Evolutionary conservation across 1,140 invertebrate species (phyloP), one percentile per base, ranked within the genome.

Genomic region (Saccostrea echinata): DNA sequence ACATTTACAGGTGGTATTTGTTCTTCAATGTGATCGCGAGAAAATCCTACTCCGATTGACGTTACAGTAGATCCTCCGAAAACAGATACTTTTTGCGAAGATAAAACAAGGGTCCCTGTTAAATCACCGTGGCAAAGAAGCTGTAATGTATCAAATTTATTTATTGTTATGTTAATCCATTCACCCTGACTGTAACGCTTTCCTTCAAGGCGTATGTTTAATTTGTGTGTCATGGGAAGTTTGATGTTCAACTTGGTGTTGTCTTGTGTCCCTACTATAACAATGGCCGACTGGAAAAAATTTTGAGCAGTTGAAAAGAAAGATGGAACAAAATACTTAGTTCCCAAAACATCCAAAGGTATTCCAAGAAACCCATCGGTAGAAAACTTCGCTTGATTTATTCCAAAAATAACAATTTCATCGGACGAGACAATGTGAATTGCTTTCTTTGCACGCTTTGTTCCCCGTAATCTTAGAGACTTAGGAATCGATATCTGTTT

Each of bases 301-400:
- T 86, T 68, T 2, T 90, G 86, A 11, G 53, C 18, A 3, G 80
- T 81, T 12, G 86, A 68, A 33, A 81, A 84, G 84, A 91, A 93
- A 1, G 90, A 86, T 11, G 93, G 71, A 1, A 91, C 86, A 84
- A 91, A 93, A 85, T 94, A 94, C n/a, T 91, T 88, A 12, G 52
- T 88, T 13, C 91, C 92, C 11, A 93, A 82, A 1, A 91, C 90
- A 71, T 93, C 89, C 3, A 85, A 84, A 6, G 93, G 93, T 18
- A 93, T 81, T 12, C 91, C 92, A 27, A 93, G 84, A 84, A 91
- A 93, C 9, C 88, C 92, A 85, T 93, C 93, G 6, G 85, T 91
- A 0, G 92, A 90, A 21, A 84, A 88, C 9, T 11, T 68, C 52
- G 90, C 87, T 27, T 90, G 90, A 88, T 92, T 93, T 3, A 90